phyloP scores from a whole-genome alignment of 53 echinoderm and acorn worm species.

The Hippasteria phrygiana region DNA sequence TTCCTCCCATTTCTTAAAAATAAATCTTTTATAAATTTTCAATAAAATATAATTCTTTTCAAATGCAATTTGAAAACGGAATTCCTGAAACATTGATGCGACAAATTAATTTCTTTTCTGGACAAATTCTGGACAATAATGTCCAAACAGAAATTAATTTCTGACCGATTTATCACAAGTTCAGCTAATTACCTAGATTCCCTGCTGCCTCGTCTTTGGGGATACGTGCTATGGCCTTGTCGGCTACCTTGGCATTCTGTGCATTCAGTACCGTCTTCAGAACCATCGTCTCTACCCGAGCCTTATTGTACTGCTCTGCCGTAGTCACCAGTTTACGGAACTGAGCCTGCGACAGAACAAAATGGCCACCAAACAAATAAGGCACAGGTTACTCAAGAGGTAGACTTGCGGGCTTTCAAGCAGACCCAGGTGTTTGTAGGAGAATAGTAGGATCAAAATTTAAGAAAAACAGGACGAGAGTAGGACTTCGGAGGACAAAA shows the following conservation, averaged over 20 bases:
- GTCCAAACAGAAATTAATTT: neutral
- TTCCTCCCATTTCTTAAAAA: too few species aligned
- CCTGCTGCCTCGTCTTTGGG: conserved; percentile 74
- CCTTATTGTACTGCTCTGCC: conserved; percentile 84
- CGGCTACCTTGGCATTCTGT: conserved; percentile 78
- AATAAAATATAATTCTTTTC: too few species aligned
- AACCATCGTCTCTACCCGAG: conserved; percentile 76
- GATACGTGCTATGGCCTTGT: conserved; percentile 84
- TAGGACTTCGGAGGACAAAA: too few species aligned
- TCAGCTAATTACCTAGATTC: conserved; percentile 10
- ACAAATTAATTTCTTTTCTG: neutral
- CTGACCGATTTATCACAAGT: neutral
- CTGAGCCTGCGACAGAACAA: conserved; percentile 67
- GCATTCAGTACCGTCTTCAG: conserved; percentile 85
- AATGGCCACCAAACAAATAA: neutral
- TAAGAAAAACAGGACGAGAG: too few species aligned
- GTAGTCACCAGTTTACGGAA: conserved; percentile 85
- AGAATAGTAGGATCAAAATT: too few species aligned
- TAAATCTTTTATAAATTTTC: too few species aligned
- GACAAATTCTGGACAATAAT: neutral
- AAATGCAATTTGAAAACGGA: too few species aligned
- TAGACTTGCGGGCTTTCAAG: neutral
- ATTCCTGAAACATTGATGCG: too few species aligned
- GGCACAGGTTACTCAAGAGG: neutral
- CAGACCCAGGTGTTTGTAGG: too few species aligned